Conservation (phyloP, 2,888 invertebrate genomes). For the Eupelmus urozonus region DNA sequence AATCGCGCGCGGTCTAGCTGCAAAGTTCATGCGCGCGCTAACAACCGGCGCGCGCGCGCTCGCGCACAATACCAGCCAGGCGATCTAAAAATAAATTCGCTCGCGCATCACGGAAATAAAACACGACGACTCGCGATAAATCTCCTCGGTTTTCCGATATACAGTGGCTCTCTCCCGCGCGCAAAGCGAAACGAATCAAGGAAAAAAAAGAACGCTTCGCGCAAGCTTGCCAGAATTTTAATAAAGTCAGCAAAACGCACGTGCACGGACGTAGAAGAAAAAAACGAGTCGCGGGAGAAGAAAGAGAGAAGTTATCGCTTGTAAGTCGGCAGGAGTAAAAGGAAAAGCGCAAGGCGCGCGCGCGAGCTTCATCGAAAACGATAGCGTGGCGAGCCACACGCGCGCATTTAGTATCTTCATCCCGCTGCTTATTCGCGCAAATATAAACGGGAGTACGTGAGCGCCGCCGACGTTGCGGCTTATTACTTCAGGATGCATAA, state of each 20-base stretch:
- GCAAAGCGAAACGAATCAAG: background rate
- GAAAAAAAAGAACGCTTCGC: background rate
- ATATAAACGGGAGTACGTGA: constrained; percentile 31
- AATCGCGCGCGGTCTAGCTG: background rate
- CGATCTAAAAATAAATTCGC: constrained; percentile 10
- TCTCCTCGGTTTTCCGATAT: constrained; percentile 18
- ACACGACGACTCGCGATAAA: background rate
- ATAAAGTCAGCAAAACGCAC: background rate
- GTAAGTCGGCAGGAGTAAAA: too few relatives aligned
- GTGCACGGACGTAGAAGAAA: too few relatives aligned
- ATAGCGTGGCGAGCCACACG: constrained; percentile 1
- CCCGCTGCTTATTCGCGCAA: constrained; percentile 6
- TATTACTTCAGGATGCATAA: constrained; percentile 53
- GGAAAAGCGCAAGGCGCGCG: background rate
- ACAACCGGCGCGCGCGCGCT: background rate
- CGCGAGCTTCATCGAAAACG: background rate
- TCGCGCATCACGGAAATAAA: constrained; percentile 4
- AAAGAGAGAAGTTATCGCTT: background rate
- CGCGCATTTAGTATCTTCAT: constrained; percentile 40
- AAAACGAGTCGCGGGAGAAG: background rate
- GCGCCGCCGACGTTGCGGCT: constrained; percentile 10
- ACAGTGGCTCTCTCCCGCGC: too few relatives aligned
- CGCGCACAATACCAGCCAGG: background rate
- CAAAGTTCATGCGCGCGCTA: background rate
- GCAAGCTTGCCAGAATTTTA: constrained; percentile 14